Percentiles rank a stretch among this genome's conserved stretches.
These are phyloP conservation scores for Lydus trimaculatus DNA, from an alignment of 2,888 invertebrate genomes.

Conservation along the genomic window DNA sequence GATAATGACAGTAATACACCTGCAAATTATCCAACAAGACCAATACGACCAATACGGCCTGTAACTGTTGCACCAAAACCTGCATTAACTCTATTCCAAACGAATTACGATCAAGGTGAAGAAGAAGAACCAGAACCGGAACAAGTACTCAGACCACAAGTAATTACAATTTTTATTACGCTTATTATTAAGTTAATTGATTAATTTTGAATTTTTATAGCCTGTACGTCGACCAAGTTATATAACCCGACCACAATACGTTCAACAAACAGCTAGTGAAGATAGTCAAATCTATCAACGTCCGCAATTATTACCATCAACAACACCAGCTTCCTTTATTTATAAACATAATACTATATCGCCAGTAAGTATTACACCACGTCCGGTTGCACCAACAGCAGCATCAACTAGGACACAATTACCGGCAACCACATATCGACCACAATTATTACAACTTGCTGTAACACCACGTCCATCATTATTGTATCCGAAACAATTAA, in stretches of 20 bases:
- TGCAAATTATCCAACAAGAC: conserved; percentile 70
- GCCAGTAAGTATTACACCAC: conserved; percentile 68
- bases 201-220: conserved; percentile 39
- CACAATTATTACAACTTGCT: conserved; percentile 66
- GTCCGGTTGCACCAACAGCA: conserved; percentile 62
- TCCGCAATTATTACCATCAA: conserved; percentile 59
- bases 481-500: conserved; percentile 54
- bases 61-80: conserved; percentile 58
- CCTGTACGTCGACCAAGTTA: conserved; percentile 56
- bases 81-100: conserved; percentile 76
- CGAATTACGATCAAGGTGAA: conserved; percentile 72
- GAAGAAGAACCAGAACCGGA: conserved; percentile 67
- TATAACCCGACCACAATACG: conserved; percentile 54
- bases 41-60: conserved; percentile 60
- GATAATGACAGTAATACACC: conserved; percentile 68
- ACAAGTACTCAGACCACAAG: conserved; percentile 58
- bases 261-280: conserved; percentile 46
- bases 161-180: conserved; percentile 39
- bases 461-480: conserved; percentile 66
- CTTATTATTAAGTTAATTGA: conserved; percentile 4
- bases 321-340: conserved; percentile 60
- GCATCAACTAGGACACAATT: conserved; percentile 61
- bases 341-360: conserved; percentile 57
- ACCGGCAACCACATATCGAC: conserved; percentile 73
- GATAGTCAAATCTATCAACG: conserved; percentile 46